Evolutionary conservation across 2,113 vertebrate species (phyloP).

Genomic region (Ranitomeya variabilis): DNA sequence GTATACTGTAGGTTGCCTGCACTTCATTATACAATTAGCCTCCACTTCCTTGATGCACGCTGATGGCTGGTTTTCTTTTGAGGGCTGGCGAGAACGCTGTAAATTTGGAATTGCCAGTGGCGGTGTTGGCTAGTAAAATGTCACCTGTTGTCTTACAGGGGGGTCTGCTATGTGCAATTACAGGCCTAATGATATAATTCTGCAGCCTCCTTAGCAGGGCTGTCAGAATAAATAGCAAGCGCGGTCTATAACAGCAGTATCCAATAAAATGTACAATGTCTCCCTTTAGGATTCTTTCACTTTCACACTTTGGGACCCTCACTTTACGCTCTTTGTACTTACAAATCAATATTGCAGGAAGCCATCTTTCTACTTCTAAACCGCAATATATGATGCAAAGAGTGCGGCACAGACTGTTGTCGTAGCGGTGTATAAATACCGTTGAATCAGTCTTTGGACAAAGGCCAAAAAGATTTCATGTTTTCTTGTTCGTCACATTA

Average conservation of each 20-base stretch:
- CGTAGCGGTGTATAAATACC: background rate
- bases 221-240: conserved; percentile 17
- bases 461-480: background rate
- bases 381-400: background rate
- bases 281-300: background rate
- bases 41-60: background rate
- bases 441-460: background rate
- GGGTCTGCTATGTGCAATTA: conserved; percentile 42
- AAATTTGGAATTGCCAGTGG: background rate
- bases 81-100: background rate
- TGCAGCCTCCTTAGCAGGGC: conserved; percentile 31
- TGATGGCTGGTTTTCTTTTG: background rate
- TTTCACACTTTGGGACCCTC: background rate
- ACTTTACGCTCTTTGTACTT: too few species aligned
- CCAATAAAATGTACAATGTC: background rate
- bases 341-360: background rate
- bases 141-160: conserved; percentile 41
- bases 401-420: background rate
- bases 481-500: background rate
- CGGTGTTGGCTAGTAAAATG: conserved; percentile 29
- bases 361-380: background rate
- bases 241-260: conserved; percentile 5
- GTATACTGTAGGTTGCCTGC: background rate
- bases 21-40: background rate
- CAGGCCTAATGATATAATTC: conserved; percentile 36